Percentiles rank a stretch among this genome's conserved stretches.
Evolutionary conservation across 1,140 invertebrate species (phyloP).

Genomic region (Trichonephila clavipes): DNA sequence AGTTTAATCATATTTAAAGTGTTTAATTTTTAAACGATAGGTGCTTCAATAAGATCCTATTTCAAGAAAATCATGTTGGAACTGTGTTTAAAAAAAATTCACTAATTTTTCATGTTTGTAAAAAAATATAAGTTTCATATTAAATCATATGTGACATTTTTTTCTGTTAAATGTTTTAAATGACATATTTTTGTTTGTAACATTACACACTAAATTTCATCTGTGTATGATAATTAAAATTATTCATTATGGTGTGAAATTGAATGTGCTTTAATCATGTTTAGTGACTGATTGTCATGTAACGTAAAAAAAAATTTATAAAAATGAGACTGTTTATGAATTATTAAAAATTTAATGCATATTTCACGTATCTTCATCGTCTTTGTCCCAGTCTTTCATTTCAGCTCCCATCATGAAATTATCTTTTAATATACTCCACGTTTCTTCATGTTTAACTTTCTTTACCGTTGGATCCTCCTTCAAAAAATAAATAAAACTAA

Average conservation of each 20-base stretch:
- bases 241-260: constrained; percentile 4
- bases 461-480: constrained; percentile 16
- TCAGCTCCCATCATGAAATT: constrained; percentile 94
- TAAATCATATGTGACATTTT: background rate
- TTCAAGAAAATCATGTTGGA: background rate
- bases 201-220: constrained; percentile 2
- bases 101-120: background rate
- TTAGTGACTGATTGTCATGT: constrained; percentile 15
- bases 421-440: constrained; percentile 86
- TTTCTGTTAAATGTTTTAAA: constrained; percentile 13
- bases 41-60: background rate
- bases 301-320: background rate
- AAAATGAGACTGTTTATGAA: constrained; percentile 44
- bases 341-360: constrained; percentile 48
- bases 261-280: constrained; percentile 18
- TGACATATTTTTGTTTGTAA: background rate
- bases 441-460: constrained; percentile 74
- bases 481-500: constrained; percentile 1
- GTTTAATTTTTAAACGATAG: background rate
- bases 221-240: background rate
- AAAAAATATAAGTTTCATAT: background rate
- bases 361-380: constrained; percentile 81
- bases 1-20: background rate
- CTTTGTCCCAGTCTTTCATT: constrained; percentile 95
- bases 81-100: background rate